These are phyloP conservation scores for Myotis yumanensis DNA, from an alignment of 2,113 vertebrate species.

Conservation along the genomic window DNA sequence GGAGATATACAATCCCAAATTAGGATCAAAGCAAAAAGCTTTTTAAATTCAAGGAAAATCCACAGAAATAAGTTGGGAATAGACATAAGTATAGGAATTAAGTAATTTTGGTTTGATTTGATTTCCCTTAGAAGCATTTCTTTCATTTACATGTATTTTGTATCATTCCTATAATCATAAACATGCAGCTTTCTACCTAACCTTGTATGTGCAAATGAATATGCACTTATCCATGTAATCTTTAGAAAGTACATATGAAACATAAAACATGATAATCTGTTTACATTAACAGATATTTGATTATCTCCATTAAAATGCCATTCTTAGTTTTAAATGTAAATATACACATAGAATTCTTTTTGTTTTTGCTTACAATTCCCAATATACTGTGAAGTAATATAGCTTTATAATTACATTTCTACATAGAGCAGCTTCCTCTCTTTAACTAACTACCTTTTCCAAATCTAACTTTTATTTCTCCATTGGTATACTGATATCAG, in stretches of 20 bases:
- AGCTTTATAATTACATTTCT: neutral
- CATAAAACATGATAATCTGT: neutral
- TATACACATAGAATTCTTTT: neutral
- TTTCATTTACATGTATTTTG: neutral
- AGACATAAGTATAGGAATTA: neutral
- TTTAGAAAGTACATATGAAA: neutral
- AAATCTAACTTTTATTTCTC: neutral
- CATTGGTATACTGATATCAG: neutral
- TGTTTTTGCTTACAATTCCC: neutral
- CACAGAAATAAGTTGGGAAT: neutral
- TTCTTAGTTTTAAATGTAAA: neutral
- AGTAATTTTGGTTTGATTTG: neutral
- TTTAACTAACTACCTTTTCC: slow-evolving; percentile 11
- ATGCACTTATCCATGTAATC: neutral
- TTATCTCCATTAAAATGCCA: neutral
- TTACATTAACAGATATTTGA: neutral
- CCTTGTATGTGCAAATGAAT: neutral
- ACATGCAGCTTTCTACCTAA: neutral
- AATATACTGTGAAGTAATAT: neutral
- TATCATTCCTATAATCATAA: neutral
- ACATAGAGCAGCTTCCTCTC: neutral
- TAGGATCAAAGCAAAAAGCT: neutral
- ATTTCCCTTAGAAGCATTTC: neutral
- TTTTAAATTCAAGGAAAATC: neutral
- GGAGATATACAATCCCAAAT: neutral